A percentile compares a stretch with the other conserved stretches of the same genome.
Conservation (phyloP, 2,888 invertebrate genomes). For the Leptopilina drosophilae region DNA sequence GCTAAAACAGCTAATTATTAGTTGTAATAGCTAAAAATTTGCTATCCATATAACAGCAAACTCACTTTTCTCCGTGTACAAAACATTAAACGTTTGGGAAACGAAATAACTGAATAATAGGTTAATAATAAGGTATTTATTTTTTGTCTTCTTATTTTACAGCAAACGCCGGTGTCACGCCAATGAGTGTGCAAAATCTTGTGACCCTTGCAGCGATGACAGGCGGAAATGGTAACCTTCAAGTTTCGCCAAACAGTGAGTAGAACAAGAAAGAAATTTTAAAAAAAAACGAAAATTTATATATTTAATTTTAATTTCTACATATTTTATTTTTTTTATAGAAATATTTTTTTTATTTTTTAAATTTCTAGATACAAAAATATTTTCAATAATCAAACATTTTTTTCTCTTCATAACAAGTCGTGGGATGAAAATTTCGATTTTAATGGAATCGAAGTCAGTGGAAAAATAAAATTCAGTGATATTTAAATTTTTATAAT, state of each 20-base stretch:
- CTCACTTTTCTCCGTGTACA: too few relatives aligned
- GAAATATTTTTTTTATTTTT: background rate
- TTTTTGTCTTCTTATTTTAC: slow-evolving; percentile 51
- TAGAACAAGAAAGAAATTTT: slow-evolving; percentile 45
- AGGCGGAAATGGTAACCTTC: slow-evolving; percentile 77
- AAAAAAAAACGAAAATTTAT: background rate
- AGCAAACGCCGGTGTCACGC: slow-evolving; percentile 78
- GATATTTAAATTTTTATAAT: too few relatives aligned
- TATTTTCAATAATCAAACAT: too few relatives aligned
- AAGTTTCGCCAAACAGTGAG: slow-evolving; percentile 79
- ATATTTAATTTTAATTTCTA: background rate
- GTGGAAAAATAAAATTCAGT: too few relatives aligned
- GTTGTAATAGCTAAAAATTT: too few relatives aligned
- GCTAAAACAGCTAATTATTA: too few relatives aligned
- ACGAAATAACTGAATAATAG: background rate
- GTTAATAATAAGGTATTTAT: background rate
- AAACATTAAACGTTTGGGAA: background rate
- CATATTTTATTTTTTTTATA: slow-evolving; percentile 22
- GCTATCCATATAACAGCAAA: too few relatives aligned
- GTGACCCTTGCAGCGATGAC: slow-evolving; percentile 93
- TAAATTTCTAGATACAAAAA: too few relatives aligned
- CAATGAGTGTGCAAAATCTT: slow-evolving; percentile 94
- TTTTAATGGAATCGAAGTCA: too few relatives aligned
- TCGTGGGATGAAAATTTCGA: too few relatives aligned
- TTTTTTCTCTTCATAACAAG: too few relatives aligned